phyloP scores from a whole-genome alignment of 2,888 invertebrate species.

The Phania funesta region DNA sequence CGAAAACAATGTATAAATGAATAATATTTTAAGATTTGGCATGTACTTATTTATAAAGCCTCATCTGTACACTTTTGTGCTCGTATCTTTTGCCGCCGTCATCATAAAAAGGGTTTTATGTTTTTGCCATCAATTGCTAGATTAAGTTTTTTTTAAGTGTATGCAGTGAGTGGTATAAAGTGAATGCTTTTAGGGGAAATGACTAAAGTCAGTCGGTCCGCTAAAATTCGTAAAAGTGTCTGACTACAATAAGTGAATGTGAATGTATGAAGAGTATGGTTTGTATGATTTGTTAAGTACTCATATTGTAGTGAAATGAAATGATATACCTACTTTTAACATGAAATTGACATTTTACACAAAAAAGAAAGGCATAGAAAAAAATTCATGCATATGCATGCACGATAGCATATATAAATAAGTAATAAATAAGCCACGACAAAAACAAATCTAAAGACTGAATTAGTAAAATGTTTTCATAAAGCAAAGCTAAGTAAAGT shows the following conservation, averaged over 20 bases:
- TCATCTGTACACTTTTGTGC: constrained; percentile 11
- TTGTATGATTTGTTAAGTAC: constrained; percentile 50
- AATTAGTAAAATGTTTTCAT: no score
- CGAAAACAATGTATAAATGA: no score
- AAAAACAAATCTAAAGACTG: background rate
- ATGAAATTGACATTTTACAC: constrained; percentile 58
- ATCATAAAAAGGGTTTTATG: constrained; percentile 4
- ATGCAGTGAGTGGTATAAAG: constrained; percentile 11
- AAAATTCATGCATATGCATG: constrained; percentile 51
- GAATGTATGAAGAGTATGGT: constrained; percentile 11
- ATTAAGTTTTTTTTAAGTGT: constrained; percentile 8
- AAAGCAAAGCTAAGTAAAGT: no score
- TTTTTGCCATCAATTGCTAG: background rate
- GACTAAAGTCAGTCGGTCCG: constrained; percentile 9
- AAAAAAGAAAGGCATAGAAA: constrained; percentile 29
- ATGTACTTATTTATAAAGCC: background rate
- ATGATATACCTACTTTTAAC: constrained; percentile 60
- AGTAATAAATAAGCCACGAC: background rate
- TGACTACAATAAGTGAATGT: constrained; percentile 2
- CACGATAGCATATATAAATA: constrained; percentile 4
- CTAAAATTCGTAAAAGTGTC: constrained; percentile 37
- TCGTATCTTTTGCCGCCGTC: constrained; percentile 30
- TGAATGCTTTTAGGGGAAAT: constrained; percentile 47
- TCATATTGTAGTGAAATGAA: constrained; percentile 7
- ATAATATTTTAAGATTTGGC: no score